Conservation (phyloP, 2,797 vertebrate genomes). For the Erpetoichthys calabaricus region DNA sequence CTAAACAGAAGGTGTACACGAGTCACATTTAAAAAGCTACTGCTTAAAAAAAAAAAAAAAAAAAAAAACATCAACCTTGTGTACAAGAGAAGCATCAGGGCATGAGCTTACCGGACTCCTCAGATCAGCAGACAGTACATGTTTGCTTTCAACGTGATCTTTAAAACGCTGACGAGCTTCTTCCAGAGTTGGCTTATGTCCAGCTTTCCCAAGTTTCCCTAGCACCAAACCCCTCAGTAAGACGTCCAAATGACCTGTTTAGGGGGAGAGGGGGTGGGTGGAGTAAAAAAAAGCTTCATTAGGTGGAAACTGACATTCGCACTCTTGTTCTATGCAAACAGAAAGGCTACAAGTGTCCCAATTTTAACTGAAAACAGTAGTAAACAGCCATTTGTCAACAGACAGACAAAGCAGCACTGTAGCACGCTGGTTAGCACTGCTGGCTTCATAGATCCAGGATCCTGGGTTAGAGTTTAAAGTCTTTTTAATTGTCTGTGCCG, state of each 20-base stretch:
- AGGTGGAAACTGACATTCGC: no score
- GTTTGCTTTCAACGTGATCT: conserved; percentile 84
- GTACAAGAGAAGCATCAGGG: not conserved
- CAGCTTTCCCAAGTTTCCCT: conserved; percentile 87
- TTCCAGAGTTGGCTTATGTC: conserved; percentile 84
- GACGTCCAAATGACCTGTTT: conserved; percentile 79
- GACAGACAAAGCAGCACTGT: no score
- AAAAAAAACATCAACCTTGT: not conserved
- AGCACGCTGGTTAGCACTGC: no score
- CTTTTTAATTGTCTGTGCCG: no score
- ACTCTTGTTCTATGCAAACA: no score
- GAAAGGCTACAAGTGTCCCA: no score
- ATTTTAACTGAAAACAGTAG: no score
- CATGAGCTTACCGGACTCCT: conserved; percentile 71
- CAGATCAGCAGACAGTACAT: conserved; percentile 76
- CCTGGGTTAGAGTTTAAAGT: no score
- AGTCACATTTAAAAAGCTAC: not conserved
- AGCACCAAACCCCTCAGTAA: conserved; percentile 80
- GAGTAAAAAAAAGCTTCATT: not conserved
- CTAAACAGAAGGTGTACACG: not conserved
- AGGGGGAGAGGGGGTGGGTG: conserved; percentile 6
- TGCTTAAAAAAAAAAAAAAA: not conserved
- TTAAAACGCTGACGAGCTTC: conserved; percentile 88
- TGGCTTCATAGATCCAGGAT: no score
- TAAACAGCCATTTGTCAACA: no score